Percentiles rank a stretch among this genome's conserved stretches.
Evolutionary conservation across 2,888 invertebrate species (phyloP).

Genomic region (Nezara viridula): DNA sequence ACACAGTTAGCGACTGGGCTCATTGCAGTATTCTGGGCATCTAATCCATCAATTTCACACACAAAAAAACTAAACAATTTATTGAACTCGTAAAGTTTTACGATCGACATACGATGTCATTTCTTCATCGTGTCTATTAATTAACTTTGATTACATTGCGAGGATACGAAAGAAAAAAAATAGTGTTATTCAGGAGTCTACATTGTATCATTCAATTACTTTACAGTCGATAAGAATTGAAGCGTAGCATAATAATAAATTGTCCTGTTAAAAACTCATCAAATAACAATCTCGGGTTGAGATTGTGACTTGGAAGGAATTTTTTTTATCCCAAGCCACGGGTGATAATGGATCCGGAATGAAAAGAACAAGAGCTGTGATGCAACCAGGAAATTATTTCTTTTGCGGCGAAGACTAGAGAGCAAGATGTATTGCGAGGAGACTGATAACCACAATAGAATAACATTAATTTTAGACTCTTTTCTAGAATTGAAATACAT

Average conservation of each 20-base stretch:
- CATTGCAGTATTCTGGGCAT: background rate
- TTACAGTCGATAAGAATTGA: background rate
- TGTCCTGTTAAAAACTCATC: background rate
- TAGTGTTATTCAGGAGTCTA: background rate
- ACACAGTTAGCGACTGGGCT: background rate
- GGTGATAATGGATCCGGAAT: background rate
- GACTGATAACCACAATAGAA: background rate
- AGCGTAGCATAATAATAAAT: background rate
- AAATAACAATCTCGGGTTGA: background rate
- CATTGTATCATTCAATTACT: background rate
- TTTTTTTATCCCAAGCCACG: background rate
- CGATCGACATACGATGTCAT: background rate
- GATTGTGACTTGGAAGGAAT: background rate
- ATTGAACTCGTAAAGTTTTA: background rate
- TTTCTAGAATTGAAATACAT: background rate
- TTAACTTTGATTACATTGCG: background rate
- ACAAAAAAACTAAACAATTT: background rate
- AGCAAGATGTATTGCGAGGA: background rate
- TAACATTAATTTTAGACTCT: background rate
- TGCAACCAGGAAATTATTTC: slow-evolving; percentile 1
- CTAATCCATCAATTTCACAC: background rate
- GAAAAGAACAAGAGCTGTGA: background rate
- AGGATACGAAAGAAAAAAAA: background rate
- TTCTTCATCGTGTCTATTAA: background rate
- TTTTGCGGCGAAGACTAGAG: background rate